phyloP scores from a whole-genome alignment of 2,888 invertebrate species.

The Volucella inflata region DNA sequence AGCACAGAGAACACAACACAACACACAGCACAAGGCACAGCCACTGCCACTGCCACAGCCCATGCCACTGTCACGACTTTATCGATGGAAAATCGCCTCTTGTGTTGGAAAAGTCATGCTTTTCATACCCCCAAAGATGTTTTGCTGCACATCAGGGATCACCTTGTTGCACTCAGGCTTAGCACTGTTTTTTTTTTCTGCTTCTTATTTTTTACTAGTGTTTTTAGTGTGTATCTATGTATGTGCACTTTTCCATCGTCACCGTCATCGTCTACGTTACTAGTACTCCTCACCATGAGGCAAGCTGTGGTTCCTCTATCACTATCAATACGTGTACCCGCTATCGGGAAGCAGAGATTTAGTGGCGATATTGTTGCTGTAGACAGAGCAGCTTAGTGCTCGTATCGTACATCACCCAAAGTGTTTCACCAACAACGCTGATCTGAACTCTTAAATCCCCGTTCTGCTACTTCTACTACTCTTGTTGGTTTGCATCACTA shows the following conservation, averaged over 20 bases:
- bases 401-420: slow-evolving; percentile 65
- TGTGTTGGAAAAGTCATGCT: slow-evolving; percentile 78
- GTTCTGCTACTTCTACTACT: slow-evolving; percentile 10
- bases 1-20: too few relatives aligned
- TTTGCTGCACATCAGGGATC: slow-evolving; percentile 73
- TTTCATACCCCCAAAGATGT: slow-evolving; percentile 77
- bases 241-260: slow-evolving; percentile 37
- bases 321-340: slow-evolving; percentile 30
- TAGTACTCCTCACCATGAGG: slow-evolving; percentile 63
- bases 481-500: background rate
- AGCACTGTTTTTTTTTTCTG: slow-evolving; percentile 11
- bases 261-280: slow-evolving; percentile 20
- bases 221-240: background rate
- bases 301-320: slow-evolving; percentile 58
- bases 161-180: slow-evolving; percentile 46
- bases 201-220: background rate
- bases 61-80: slow-evolving; percentile 77
- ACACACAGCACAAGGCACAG: background rate
- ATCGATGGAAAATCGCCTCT: slow-evolving; percentile 77
- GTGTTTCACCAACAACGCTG: slow-evolving; percentile 71
- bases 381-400: slow-evolving; percentile 44
- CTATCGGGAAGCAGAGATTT: slow-evolving; percentile 56
- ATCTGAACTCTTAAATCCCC: slow-evolving; percentile 44
- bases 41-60: slow-evolving; percentile 68
- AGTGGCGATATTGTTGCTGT: slow-evolving; percentile 56